Conservation (phyloP, 2,888 invertebrate species). For the Temnothorax unifasciatus region DNA sequence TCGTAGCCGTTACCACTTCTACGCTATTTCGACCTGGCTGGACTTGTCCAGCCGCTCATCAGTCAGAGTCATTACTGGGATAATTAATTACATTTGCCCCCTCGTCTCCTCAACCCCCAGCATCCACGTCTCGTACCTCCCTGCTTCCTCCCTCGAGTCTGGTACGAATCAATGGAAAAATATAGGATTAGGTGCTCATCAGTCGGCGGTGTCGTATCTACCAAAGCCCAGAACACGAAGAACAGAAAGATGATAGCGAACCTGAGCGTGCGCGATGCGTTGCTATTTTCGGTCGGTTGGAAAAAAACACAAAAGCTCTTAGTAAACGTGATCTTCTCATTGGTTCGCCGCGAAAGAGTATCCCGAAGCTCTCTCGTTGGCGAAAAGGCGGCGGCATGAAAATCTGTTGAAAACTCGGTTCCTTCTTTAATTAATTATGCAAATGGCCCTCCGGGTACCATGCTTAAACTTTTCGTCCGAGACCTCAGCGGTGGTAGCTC, state of each 20-base stretch:
- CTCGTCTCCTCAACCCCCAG: conserved; percentile 86
- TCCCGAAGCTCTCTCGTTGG: conserved; percentile 64
- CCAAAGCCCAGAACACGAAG: conserved; percentile 33
- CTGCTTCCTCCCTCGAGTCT: conserved; percentile 74
- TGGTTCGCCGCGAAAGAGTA: conserved; percentile 51
- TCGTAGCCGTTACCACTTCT: conserved; percentile 83
- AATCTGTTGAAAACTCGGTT: conserved; percentile 84
- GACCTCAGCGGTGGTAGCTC: conserved; percentile 75
- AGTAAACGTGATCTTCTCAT: conserved; percentile 48
- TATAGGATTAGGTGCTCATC: conserved; percentile 80
- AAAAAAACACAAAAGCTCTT: conserved; percentile 30
- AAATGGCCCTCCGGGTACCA: conserved; percentile 82
- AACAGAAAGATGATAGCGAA: not conserved
- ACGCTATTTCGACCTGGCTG: conserved; percentile 85
- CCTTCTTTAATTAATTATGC: conserved; percentile 85
- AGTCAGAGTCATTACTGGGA: conserved; percentile 90
- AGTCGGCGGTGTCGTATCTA: conserved; percentile 60
- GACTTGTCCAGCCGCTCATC: conserved; percentile 87
- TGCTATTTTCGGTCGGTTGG: conserved; percentile 11
- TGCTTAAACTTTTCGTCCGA: conserved; percentile 84
- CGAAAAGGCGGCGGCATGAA: conserved; percentile 77
- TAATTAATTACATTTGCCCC: conserved; percentile 90
- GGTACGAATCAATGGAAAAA: conserved; percentile 85
- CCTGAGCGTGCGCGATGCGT: conserved; percentile 11
- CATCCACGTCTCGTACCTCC: conserved; percentile 75